Base-by-base conservation (phyloP, 2,888 invertebrate species). In the Drosophila anomalata region DNA sequence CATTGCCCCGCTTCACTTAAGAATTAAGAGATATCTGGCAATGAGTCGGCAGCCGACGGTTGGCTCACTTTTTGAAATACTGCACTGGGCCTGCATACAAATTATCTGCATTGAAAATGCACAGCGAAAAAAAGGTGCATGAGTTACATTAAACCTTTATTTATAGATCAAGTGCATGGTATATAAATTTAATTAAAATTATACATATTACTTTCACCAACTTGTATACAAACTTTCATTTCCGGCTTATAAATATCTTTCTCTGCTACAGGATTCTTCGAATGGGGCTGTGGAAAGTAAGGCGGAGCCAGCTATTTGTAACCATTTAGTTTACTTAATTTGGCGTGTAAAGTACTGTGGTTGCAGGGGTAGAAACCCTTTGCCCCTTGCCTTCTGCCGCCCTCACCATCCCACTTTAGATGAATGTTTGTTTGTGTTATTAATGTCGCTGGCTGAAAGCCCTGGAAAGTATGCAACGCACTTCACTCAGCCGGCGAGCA, bases 11-110 rank as follows among this genome's bases (percentile, higher is more conserved):
- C 61, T 81, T 75, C 48, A 73, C 79, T 86, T 82, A 74, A 76
- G 88, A 83, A 88, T 86, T 66, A 79, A 70, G 70, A 70, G 73
- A 70, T 70, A 55, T 63, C 50, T 57, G 41, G 48, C 56, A 62
- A 55, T 55, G 50, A 54, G 73, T 57, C 48, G 61, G 55, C 55
- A 55, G 55, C 33, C 44, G 33, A 44, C 41, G 36, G 44, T 41
- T 29, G 24, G 29, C 26, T 54, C 36, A 46, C 48, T 42, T 72
- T 73, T 73, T 73, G 59, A 73, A 73, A 56, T 66, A 73, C 67
- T 24, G 51, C 56, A n/a, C 24, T 68, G 54, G 48, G 46, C 53
- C 50, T 42, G 48, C 55, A 42, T 50, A 57, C 53, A 62, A 71
- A 70, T 62, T 51, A 42, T 39, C 53, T 39, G 52, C 42, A 62